Evolutionary conservation across 2,113 vertebrate species (phyloP), one percentile per base, ranked within the genome.

Genomic region (Paramormyrops kingsleyae): DNA sequence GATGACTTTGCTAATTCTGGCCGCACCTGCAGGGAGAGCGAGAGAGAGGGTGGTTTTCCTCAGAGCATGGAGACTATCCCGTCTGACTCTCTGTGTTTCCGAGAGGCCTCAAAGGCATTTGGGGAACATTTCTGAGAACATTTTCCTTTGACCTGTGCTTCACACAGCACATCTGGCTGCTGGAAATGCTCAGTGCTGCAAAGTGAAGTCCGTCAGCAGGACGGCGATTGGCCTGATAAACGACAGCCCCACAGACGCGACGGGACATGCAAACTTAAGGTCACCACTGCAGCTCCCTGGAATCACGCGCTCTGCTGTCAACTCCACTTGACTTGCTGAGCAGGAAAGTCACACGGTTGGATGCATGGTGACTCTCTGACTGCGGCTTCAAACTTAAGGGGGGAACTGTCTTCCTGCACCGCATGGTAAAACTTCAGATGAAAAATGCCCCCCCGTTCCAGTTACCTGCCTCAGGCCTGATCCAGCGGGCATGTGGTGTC

Each of bases 1-100:
- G 83, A 84, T 84, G 83, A 84, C 83, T 46, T 84, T 44, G 83
- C 83, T 44, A 47, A 44, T 84, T 84, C 44, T 84, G 83, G 83
- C 83, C 21, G 83, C 83, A 84, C 83, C 83, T 84, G 83, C 83
- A 84, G 83, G 21, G 44, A 47, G 44, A 46, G 19, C 21, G 42
- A 24, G 42, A 44, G 39, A 47, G 83, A 46, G 42, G 42, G 42
- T 47, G 83, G 83, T 46, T 24, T 84, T 84, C 44, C 74, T 46
- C 83, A 10, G 83, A 84, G 83, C 39, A 47, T 3, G 39, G 44
- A 10, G 83, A 46, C 44, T n/a, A 84, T 47, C 83, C 83, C 21
- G 44, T 46, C 83, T 84, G 83, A 84, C 39, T 46, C 31, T 44
- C 15, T 83, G 19, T 35, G 39, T 84, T 46, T 84, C 39, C 15